Evolutionary conservation across 1,140 invertebrate species (phyloP), one percentile per base, ranked within the genome.

Genomic region (Anastatus disparis): DNA sequence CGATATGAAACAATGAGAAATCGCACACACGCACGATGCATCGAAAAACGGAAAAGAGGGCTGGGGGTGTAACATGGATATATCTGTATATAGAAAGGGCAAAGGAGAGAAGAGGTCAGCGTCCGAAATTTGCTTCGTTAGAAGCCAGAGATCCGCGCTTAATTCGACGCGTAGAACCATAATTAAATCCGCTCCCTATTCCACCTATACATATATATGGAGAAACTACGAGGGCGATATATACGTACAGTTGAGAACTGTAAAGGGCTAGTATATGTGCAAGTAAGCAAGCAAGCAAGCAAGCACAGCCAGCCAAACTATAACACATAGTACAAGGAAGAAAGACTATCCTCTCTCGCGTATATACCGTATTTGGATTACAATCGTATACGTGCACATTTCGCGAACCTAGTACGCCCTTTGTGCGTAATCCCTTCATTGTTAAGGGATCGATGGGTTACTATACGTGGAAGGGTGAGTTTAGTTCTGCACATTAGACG

Each of bases 41-140:
- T n/a, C n/a, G n/a, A n/a, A n/a, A n/a, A n/a, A n/a, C n/a, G n/a
- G n/a, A n/a, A n/a, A n/a, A n/a, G n/a, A n/a, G n/a, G n/a, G n/a
- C n/a, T n/a, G n/a, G n/a, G n/a, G n/a, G n/a, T n/a, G n/a, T n/a
- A n/a, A n/a, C n/a, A n/a, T n/a, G n/a, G n/a, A n/a, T n/a, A n/a
- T n/a, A n/a, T n/a, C n/a, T n/a, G n/a, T n/a, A n/a, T n/a, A n/a
- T n/a, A n/a, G n/a, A n/a, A n/a, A 59, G 31, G 38, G 24, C 56
- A 15, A 15, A n/a, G 12, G 42, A 35, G 17, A 2, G 35, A 3
- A 6, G 44, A 58, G 66, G 66, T 69, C 66, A 69, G 66, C 56
- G 66, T 3, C 44, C 66, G 66, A 61, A 69, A 69, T 69, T 69
- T 46, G 56, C 56, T 44, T 69, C 56, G 66, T 69, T 69, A 69